Evolutionary conservation across 2,113 vertebrate genomes (phyloP).

Genomic region (Scophthalmus maximus): DNA sequence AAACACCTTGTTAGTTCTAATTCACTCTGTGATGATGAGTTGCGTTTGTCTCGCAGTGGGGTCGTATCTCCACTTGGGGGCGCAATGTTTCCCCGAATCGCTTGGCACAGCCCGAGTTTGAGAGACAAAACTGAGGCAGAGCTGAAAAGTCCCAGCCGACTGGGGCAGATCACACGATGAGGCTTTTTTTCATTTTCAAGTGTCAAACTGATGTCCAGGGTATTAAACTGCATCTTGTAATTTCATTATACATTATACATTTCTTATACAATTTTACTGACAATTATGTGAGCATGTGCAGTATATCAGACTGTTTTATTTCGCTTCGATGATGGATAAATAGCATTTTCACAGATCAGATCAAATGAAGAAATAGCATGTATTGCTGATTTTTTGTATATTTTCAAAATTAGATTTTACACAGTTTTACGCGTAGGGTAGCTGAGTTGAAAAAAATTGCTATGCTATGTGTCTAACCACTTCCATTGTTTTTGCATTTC

Average conservation of each 20-base stretch:
- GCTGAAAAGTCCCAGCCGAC: not conserved
- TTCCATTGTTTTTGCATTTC: too few species aligned
- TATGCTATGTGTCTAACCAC: too few species aligned
- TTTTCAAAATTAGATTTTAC: too few species aligned
- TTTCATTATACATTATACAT: not conserved
- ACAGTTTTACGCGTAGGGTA: too few species aligned
- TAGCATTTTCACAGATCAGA: too few species aligned
- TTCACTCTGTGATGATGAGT: not conserved
- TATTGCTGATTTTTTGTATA: too few species aligned
- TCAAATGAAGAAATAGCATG: too few species aligned
- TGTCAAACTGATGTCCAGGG: too few species aligned
- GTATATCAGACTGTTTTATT: too few species aligned
- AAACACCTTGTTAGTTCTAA: not conserved
- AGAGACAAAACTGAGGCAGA: not conserved
- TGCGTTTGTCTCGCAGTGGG: conserved; percentile 28
- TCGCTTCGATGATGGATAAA: too few species aligned
- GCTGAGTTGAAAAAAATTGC: too few species aligned
- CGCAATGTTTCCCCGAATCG: conserved; percentile 50
- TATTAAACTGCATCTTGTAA: not conserved
- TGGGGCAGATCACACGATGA: not conserved
- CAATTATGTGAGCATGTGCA: too few species aligned
- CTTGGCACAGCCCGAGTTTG: not conserved
- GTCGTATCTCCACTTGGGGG: conserved; percentile 43
- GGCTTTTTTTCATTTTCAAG: not conserved
- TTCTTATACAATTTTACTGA: not conserved